Evolutionary conservation across 2,888 invertebrate genomes (phyloP).

Genomic region (Tachina lurida): DNA sequence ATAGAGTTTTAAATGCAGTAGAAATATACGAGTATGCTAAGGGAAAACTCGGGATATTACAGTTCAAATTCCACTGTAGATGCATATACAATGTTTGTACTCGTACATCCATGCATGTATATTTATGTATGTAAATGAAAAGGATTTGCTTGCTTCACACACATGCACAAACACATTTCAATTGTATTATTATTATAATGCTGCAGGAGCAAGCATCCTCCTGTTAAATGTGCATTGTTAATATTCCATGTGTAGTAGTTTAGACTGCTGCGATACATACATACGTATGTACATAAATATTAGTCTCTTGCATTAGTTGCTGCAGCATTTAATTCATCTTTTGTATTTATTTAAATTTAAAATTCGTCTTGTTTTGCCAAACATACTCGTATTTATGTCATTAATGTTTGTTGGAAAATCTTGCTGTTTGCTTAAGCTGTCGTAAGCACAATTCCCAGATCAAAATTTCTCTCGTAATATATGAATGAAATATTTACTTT

Average conservation of each 20-base stretch:
- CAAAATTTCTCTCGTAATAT: neutral
- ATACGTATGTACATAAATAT: neutral
- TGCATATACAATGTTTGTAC: neutral
- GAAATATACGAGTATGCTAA: neutral
- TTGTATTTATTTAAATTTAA: conserved; percentile 31
- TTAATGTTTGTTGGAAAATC: conserved; percentile 12
- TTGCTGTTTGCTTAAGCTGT: conserved; percentile 30
- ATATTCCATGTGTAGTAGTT: conserved; percentile 4
- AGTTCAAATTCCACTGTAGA: neutral
- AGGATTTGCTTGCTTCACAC: conserved; percentile 3
- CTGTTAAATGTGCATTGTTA: neutral
- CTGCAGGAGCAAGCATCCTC: neutral
- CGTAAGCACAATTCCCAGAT: conserved; percentile 23
- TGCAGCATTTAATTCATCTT: conserved; percentile 4
- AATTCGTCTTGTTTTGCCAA: neutral
- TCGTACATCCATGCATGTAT: neutral
- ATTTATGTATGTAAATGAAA: conserved; percentile 30
- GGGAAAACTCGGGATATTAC: neutral
- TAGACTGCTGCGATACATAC: neutral
- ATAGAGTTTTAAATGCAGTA: neutral
- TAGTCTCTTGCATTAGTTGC: conserved; percentile 11
- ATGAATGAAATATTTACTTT: neutral
- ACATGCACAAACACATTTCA: neutral
- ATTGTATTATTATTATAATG: too few species aligned
- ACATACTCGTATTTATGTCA: conserved; percentile 2